Conservation (phyloP, 2,113 vertebrate genomes). For the Lophotis ruficrista region DNA sequence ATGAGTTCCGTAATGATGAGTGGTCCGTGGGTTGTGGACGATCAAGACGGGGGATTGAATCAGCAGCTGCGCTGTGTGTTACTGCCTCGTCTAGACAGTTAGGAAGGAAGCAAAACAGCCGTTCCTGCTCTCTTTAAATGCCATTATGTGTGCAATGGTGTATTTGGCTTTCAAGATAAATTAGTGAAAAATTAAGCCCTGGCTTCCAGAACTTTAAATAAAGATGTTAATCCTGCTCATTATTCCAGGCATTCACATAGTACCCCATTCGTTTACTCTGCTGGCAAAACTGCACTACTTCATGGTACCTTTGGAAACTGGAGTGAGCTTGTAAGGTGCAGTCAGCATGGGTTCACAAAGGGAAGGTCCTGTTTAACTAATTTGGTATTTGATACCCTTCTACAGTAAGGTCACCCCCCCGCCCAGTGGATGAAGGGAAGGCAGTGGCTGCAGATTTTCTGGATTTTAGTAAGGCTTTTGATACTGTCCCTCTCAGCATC, state of each 20-base stretch:
- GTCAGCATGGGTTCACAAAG: neutral
- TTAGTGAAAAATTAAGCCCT: no score
- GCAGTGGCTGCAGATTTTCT: neutral
- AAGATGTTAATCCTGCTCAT: neutral
- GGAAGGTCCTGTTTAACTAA: neutral
- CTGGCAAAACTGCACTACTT: neutral
- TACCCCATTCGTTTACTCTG: neutral
- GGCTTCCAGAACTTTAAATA: neutral
- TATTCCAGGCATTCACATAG: neutral
- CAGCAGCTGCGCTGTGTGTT: accelerated
- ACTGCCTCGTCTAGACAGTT: neutral
- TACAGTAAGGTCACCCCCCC: accelerated
- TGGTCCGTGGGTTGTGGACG: neutral
- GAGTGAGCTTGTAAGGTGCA: neutral
- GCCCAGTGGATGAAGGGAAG: neutral
- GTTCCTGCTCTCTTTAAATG: neutral
- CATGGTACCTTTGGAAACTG: neutral
- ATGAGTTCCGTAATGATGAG: accelerated
- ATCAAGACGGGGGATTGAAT: neutral
- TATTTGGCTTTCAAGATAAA: neutral
- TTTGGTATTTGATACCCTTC: neutral
- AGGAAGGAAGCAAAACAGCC: neutral
- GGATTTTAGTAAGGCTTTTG: neutral
- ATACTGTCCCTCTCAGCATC: neutral
- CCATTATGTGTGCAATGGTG: neutral